Percentiles rank a stretch among this genome's conserved stretches.
Evolutionary conservation across 2,797 vertebrate genomes (phyloP).

Genomic region (Molothrus aeneus): DNA sequence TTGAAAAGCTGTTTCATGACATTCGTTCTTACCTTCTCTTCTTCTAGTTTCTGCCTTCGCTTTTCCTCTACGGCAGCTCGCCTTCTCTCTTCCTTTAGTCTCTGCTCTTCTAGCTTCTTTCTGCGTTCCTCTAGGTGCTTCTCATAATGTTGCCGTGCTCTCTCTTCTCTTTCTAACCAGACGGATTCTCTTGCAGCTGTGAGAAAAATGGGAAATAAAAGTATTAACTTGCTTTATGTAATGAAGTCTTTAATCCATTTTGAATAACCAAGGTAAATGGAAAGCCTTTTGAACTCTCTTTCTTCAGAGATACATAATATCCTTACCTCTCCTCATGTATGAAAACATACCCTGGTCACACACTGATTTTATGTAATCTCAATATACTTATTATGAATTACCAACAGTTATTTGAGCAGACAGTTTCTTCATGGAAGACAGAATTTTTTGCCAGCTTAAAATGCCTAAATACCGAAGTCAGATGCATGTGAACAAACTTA

Average conservation of each 20-base stretch:
- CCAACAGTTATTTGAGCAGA: neutral
- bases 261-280: neutral
- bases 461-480: neutral
- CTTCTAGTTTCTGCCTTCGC: slow-evolving; percentile 87
- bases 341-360: neutral
- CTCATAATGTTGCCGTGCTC: slow-evolving; percentile 89
- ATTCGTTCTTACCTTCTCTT: slow-evolving; percentile 83
- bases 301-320: neutral
- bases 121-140: slow-evolving; percentile 89
- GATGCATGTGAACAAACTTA: neutral
- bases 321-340: neutral
- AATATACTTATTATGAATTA: neutral
- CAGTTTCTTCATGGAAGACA: neutral
- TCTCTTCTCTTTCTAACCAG: slow-evolving; percentile 89
- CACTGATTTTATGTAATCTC: neutral
- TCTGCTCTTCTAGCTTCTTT: slow-evolving; percentile 89
- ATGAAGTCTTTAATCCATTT: neutral
- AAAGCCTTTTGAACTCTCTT: neutral
- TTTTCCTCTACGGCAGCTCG: slow-evolving; percentile 92
- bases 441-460: neutral
- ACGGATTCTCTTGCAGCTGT: slow-evolving; percentile 85
- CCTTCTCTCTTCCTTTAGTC: slow-evolving; percentile 88
- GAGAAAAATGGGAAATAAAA: slow-evolving; percentile 5
- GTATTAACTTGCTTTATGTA: neutral
- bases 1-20: neutral